phyloP scores from a whole-genome alignment of 2,797 vertebrate species.

The Novumbra hubbsi region DNA sequence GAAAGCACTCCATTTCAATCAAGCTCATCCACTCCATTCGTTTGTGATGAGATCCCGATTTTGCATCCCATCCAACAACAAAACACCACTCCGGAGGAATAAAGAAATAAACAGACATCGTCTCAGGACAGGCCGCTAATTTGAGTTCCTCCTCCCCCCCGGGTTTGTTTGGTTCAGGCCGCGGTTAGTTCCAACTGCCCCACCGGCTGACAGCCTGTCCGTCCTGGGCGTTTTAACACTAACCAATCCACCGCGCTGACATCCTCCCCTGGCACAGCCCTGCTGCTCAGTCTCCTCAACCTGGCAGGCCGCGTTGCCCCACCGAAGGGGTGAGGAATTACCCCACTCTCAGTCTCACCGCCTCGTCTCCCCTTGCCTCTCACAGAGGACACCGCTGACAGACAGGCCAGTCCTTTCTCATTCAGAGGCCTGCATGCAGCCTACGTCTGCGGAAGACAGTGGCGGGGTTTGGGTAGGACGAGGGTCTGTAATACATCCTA shows the following conservation, averaged over 20 bases:
- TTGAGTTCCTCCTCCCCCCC: slow-evolving; percentile 22
- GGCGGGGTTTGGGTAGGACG: slow-evolving; percentile 14
- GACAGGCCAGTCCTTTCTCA: slow-evolving; percentile 42
- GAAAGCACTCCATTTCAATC: background rate
- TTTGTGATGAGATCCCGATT: background rate
- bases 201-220: slow-evolving; percentile 53
- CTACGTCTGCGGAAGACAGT: slow-evolving; percentile 1
- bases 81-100: background rate
- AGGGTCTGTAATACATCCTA: background rate
- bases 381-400: slow-evolving; percentile 42
- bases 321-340: slow-evolving; percentile 11
- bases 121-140: background rate
- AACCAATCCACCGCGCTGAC: slow-evolving; percentile 50
- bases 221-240: slow-evolving; percentile 61
- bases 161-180: slow-evolving; percentile 46
- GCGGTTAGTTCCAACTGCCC: slow-evolving; percentile 43
- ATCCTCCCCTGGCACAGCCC: slow-evolving; percentile 47
- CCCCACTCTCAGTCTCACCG: slow-evolving; percentile 44
- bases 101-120: background rate
- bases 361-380: slow-evolving; percentile 22
- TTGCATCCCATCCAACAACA: background rate
- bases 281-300: slow-evolving; percentile 19
- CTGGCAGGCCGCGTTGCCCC: background rate
- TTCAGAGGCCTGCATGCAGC: slow-evolving; percentile 41
- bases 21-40: background rate